Base-by-base conservation (phyloP, 2,888 invertebrate genomes). In the Stenotaenia linearis region DNA sequence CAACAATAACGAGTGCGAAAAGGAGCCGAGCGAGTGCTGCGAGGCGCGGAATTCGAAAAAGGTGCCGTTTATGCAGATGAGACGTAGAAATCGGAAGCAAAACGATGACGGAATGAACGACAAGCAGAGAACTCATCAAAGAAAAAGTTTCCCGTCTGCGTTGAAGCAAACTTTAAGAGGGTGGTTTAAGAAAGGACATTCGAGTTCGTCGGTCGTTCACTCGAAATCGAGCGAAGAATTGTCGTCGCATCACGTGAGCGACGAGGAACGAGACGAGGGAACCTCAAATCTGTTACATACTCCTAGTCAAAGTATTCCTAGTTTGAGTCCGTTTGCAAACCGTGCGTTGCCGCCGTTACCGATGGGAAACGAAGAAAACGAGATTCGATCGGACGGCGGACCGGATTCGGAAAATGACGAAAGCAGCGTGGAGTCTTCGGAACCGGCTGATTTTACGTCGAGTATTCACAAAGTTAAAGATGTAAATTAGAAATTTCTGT, bases 391-490 rank as follows among this genome's bases (percentile, higher is more conserved):
- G 61, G 61, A 61, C 25, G 61, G 25, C 12, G 61, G 25, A 2
- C 61, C 61, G 1, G 61, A 61, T 61, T 61, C 61, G 9, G 56
- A 56, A 21, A 56, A 56, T 21, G 56, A 56, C 7, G 56, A 56
- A 23, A 12, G 21, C 25, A 37, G 35, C 30, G 25, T 18, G 37
- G 1, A 21, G 21, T 37, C 35, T 3, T 77, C 35, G 9, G 56
- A 78, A 45, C 35, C 78, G 10, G 21, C 69, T 75, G 95, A 96
- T 86, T 96, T 96, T 87, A 94, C 95, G 56, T 92, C 94, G 32
- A 96, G 95, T 83, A 94, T 96, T 84, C 93, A 95, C 86, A 94
- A 93, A 89, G 96, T 96, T 79, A 96, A 96, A 90, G 95, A 96
- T 88, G 95, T 95, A 89, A 90, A 93, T 80, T 25, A 18, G 21